These are phyloP conservation scores for Haliclona indistincta DNA, from an alignment of 37 sponge, comb jelly and placozoan genomes.

Conservation along the genomic window DNA sequence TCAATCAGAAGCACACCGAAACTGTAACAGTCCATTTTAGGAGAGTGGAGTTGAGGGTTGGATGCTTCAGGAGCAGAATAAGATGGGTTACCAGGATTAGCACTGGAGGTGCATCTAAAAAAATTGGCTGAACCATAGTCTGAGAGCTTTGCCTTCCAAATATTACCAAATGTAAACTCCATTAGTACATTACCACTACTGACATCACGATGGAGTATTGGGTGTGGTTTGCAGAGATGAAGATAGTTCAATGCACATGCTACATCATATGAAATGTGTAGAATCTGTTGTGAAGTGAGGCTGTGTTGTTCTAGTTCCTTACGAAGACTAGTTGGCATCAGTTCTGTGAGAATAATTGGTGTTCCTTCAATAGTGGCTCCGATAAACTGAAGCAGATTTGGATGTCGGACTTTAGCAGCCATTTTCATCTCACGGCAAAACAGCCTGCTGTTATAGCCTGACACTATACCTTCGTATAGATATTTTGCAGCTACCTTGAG, in stretches of 20 bases:
- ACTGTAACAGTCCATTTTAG: conserved; percentile 69
- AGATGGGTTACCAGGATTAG: conserved; percentile 26
- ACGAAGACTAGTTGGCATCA: too few relatives aligned
- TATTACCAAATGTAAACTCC: not conserved
- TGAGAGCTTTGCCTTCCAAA: conserved; percentile 50
- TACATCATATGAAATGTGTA: conserved; percentile 22
- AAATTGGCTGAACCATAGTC: conserved; percentile 75
- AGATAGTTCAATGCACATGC: conserved; percentile 54
- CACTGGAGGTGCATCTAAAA: conserved; percentile 2
- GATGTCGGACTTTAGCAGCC: conserved; percentile 43
- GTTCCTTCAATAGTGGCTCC: conserved; percentile 21
- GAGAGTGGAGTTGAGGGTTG: conserved; percentile 9
- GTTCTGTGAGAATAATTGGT: conserved; percentile 47
- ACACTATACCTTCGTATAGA: conserved; percentile 35
- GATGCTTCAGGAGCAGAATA: conserved; percentile 67
- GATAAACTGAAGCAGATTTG: conserved; percentile 57
- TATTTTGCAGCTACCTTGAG: conserved; percentile 50
- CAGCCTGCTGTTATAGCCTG: conserved; percentile 30
- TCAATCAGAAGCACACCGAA: conserved; percentile 59
- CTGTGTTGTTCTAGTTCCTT: conserved; percentile 17
- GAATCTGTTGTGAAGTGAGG: conserved; percentile 4
- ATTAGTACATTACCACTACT: conserved; percentile 64
- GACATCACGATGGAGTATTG: conserved; percentile 65
- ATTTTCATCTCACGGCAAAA: conserved; percentile 61
- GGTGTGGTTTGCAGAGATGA: conserved; percentile 43